Conservation (phyloP, 2,797 vertebrate genomes). For the Acanthurus lineatus region DNA sequence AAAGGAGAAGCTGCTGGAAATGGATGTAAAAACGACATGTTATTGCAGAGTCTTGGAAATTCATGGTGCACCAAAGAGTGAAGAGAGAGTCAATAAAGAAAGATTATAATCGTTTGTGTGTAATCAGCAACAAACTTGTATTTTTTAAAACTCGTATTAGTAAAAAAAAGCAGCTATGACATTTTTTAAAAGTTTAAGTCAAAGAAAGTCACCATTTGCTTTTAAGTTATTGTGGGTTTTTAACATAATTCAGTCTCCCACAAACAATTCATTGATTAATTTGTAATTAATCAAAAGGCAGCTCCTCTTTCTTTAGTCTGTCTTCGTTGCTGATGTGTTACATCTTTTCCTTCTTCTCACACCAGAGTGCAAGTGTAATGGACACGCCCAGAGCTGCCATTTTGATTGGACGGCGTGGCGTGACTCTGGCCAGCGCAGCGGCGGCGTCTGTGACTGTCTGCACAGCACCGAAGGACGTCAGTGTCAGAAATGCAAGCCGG, state of each 20-base stretch:
- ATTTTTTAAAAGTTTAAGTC: too few relatives aligned
- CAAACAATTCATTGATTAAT: too few relatives aligned
- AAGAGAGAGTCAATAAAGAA: background rate
- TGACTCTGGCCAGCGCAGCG: conserved; percentile 90
- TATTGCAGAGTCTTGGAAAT: background rate
- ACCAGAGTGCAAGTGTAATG: conserved; percentile 95
- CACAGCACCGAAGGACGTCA: conserved; percentile 95
- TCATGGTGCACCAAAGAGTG: background rate
- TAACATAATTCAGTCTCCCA: too few relatives aligned
- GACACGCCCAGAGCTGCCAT: conserved; percentile 92
- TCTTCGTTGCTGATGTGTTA: background rate
- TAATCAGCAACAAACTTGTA: too few relatives aligned
- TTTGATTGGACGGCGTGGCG: conserved; percentile 91
- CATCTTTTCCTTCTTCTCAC: conserved; percentile 3
- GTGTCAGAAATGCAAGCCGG: conserved; percentile 91
- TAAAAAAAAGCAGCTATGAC: too few relatives aligned
- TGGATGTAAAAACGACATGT: background rate
- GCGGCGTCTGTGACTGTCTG: conserved; percentile 93
- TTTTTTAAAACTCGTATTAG: too few relatives aligned
- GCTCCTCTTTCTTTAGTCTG: too few relatives aligned
- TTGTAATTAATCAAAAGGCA: too few relatives aligned
- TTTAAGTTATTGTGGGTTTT: too few relatives aligned
- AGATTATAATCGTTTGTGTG: background rate
- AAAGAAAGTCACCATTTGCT: too few relatives aligned
- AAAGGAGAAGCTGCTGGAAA: background rate